Base-by-base conservation (phyloP, 92 coral and sea anemone species). In the Zoanthus sociatus region DNA sequence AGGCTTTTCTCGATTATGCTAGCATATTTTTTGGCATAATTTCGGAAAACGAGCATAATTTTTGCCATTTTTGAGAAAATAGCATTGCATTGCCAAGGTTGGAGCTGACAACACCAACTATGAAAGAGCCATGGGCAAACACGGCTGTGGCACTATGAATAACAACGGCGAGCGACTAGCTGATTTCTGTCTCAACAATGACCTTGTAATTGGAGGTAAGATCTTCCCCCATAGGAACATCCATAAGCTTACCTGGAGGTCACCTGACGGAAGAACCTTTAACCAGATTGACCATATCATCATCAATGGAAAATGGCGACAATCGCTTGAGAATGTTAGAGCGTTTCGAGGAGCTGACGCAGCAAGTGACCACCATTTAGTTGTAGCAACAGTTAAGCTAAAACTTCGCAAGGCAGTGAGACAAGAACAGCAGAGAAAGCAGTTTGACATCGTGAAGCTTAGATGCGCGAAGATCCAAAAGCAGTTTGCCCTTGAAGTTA, bases 251-350 rank as follows among this genome's bases (percentile, higher is more conserved):
- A 83, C 78, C 10, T 83, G 78, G 87, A 70, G 15, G 15, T 83
- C 87, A 20, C 87, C 78, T 9, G 78, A 69, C 47, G 68, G 78
- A 13, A 44, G 31, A n/a, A 70, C 78, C 3, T 17, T 15, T 11
- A 83, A 83, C 87, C 86, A 82, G 76, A 82, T 82, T 47, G 76
- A 82, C 86, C 75, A 64, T 47, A 26, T 66, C 12, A 64, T 51
- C n/a, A 46, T 61, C 14, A 64, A 64, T 21, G 50, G 47, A 26
- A 82, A 64, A 69, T 82, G 76, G 76, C 17, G 58, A 15, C 31
- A 76, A 15, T 82, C 76, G 15, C 86, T 82, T 30, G 60, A 10
- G 15, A 50, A 82, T 82, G 76, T 82, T 9, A 30, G 73, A 42
- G 76, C 8, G 4, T 82, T 17, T 61, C 53, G 46, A 31, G 76